Conservation (phyloP, 2,888 invertebrate genomes). For the Electrophaes corylata region DNA sequence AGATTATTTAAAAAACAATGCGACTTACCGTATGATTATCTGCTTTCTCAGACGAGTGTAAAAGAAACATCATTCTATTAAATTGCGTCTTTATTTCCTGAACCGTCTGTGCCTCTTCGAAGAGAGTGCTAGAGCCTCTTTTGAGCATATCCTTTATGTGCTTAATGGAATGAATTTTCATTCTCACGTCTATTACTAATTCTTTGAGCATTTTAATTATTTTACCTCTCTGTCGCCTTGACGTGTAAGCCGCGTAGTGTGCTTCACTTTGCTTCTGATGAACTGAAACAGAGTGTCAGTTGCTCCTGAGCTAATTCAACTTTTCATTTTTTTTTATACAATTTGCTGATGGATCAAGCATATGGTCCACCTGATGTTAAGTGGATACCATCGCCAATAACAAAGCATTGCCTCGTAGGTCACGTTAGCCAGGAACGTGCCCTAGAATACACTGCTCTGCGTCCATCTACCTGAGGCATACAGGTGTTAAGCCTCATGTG, state of each 20-base stretch:
- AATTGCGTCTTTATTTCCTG: conserved; percentile 42
- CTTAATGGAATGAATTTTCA: conserved; percentile 38
- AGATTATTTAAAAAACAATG: background rate
- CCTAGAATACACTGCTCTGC: too few species aligned
- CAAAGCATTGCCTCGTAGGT: too few species aligned
- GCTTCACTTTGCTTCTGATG: conserved; percentile 16
- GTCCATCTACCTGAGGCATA: too few species aligned
- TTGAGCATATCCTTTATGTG: conserved; percentile 18
- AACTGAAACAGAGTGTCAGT: conserved; percentile 5
- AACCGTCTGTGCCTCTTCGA: conserved; percentile 36
- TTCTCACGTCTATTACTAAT: conserved; percentile 37
- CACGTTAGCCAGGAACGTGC: too few species aligned
- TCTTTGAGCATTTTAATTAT: conserved; percentile 24
- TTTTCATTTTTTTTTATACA: too few species aligned
- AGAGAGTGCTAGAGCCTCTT: conserved; percentile 17
- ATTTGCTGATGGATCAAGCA: too few species aligned
- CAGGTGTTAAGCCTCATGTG: too few species aligned
- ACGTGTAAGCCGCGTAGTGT: conserved; percentile 10
- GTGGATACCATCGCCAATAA: too few species aligned
- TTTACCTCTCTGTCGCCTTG: conserved; percentile 14
- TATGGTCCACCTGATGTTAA: too few species aligned
- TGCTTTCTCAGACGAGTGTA: background rate
- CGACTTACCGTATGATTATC: background rate
- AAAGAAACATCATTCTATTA: conserved; percentile 29
- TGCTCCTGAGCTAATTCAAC: background rate